These are phyloP conservation scores for Trichopria drosophilae DNA, from an alignment of 2,888 invertebrate species.

Conservation along the genomic window DNA sequence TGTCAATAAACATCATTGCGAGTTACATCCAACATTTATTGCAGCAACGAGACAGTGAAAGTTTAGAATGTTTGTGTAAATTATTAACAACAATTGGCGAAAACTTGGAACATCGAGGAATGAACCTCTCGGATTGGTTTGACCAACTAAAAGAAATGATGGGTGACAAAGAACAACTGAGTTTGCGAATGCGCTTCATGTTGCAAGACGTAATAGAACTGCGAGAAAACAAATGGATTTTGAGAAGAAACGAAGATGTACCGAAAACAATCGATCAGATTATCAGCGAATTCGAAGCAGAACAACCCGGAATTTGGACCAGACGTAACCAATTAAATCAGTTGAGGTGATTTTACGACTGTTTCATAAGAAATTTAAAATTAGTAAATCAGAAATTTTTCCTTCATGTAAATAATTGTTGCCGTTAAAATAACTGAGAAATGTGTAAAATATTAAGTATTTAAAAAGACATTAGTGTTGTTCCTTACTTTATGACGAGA, in stretches of 20 bases:
- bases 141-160: not conserved
- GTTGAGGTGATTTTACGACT: too few species aligned
- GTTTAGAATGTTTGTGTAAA: not conserved
- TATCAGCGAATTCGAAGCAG: not conserved
- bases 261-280: not conserved
- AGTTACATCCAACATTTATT: not conserved
- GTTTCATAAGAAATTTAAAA: too few species aligned
- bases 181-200: not conserved
- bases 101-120: not conserved
- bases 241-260: not conserved
- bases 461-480: too few species aligned
- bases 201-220: not conserved
- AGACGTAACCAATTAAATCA: too few species aligned
- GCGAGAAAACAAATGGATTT: not conserved
- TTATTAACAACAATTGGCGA: not conserved
- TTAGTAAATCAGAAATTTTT: too few species aligned
- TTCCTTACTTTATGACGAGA: too few species aligned
- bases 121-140: not conserved
- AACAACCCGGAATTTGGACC: too few species aligned
- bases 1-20: not conserved
- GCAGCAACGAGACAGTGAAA: not conserved
- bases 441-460: too few species aligned
- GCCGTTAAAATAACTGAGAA: too few species aligned
- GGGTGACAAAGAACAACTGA: not conserved
- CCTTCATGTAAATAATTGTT: too few species aligned